These are phyloP conservation scores for Rhyacophila evoluta DNA, from an alignment of 2,888 invertebrate genomes.

Conservation along the genomic window DNA sequence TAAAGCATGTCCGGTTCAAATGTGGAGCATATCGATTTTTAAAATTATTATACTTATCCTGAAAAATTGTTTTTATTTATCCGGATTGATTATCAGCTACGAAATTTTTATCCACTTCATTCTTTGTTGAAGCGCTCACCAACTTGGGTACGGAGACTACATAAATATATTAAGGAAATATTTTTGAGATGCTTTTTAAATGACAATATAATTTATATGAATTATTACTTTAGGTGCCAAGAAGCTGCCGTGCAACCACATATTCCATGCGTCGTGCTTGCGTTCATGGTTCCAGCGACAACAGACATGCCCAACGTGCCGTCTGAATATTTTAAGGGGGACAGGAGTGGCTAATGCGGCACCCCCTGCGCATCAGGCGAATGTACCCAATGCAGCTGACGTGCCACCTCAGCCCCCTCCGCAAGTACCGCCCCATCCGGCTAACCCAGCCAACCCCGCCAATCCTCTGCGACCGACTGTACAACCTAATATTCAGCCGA, in stretches of 20 bases:
- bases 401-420: conserved; percentile 59
- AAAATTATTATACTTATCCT: no score
- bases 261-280: conserved; percentile 97
- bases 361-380: conserved; percentile 59
- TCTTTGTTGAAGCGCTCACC: no score
- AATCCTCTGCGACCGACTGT: conserved; percentile 60
- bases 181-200: no score
- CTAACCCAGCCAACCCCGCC: conserved; percentile 57
- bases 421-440: conserved; percentile 57
- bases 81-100: no score
- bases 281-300: conserved; percentile 99
- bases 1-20: no score
- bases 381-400: conserved; percentile 55
- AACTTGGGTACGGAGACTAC: no score
- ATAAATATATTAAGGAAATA: no score
- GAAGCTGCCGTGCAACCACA: conserved; percentile 98
- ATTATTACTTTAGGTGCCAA: conserved; percentile 78
- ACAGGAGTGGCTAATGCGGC: conserved; percentile 63
- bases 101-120: no score
- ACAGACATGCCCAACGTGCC: conserved; percentile 99
- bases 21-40: no score
- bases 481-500: neutral
- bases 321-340: conserved; percentile 80
- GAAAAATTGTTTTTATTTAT: no score
- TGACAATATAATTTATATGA: neutral